phyloP scores from a whole-genome alignment of 2,113 vertebrate species.

The Seriola aureovittata region DNA sequence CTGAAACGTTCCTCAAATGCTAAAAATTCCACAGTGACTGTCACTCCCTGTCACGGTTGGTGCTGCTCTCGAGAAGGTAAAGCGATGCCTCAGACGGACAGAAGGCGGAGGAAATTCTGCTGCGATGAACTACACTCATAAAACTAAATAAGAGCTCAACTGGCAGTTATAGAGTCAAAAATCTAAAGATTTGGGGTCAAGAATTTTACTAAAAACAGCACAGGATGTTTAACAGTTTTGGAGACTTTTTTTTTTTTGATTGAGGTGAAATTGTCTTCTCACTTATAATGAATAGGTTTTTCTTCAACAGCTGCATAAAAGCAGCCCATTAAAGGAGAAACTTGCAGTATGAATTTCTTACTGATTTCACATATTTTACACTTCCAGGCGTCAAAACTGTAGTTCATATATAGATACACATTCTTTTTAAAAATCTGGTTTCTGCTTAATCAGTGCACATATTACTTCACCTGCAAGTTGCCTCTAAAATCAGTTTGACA shows the following conservation, averaged over 20 bases:
- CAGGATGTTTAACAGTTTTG: background rate
- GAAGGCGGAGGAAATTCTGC: background rate
- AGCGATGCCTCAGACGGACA: background rate
- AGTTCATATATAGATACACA: too few species aligned
- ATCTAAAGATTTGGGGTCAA: background rate
- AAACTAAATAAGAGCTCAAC: background rate
- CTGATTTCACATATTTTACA: too few species aligned
- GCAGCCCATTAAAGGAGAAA: background rate
- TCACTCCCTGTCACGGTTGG: conserved; percentile 15
- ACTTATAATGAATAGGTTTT: background rate
- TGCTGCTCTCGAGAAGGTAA: background rate
- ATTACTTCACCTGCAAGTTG: background rate
- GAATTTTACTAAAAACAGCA: background rate
- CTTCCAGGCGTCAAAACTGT: too few species aligned
- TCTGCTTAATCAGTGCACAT: too few species aligned
- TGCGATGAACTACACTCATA: conserved; percentile 2
- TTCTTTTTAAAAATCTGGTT: too few species aligned
- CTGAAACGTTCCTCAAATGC: conserved; percentile 35
- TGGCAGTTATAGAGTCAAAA: background rate
- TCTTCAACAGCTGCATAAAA: background rate
- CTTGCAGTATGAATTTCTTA: too few species aligned
- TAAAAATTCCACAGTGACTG: conserved; percentile 36
- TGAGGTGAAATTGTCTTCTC: background rate
- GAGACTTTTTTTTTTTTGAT: background rate
- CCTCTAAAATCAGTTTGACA: background rate